Percentiles rank a stretch among this genome's conserved stretches.
Evolutionary conservation across 1,140 invertebrate genomes (phyloP).

Genomic region (Ephestia elutella): DNA sequence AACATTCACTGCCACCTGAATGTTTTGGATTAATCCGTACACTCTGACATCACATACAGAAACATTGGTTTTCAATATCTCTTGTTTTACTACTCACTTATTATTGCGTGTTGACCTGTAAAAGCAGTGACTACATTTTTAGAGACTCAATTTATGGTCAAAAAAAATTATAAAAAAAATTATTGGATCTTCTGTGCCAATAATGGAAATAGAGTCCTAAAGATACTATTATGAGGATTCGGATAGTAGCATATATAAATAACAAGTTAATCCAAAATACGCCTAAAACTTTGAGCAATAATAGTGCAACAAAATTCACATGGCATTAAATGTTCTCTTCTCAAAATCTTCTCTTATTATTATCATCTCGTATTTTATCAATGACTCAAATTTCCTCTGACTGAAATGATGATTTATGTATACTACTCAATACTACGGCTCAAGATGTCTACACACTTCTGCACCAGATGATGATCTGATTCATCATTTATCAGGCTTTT

Average conservation of each 20-base stretch:
- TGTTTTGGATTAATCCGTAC: not conserved
- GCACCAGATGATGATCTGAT: no score
- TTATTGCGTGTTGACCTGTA: conserved; percentile 2
- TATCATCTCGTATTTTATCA: not conserved
- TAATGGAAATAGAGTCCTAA: no score
- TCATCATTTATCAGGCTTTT: not conserved
- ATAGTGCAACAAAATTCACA: no score
- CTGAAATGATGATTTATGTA: not conserved
- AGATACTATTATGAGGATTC: no score
- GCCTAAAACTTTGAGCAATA: no score
- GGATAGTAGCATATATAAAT: no score
- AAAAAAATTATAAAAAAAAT: not conserved
- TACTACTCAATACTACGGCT: not conserved
- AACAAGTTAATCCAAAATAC: no score
- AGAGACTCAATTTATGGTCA: not conserved
- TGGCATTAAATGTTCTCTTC: not conserved
- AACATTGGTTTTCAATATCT: not conserved
- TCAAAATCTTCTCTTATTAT: no score
- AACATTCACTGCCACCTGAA: conserved; percentile 3
- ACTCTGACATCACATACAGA: not conserved
- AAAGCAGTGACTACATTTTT: conserved; percentile 2
- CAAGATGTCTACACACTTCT: not conserved
- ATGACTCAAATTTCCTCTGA: not conserved
- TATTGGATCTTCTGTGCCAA: no score
- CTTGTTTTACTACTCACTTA: not conserved